A percentile compares a stretch with the other conserved stretches of the same genome.
phyloP scores from a whole-genome alignment of 2,888 invertebrate species.

The Catocala fraxini region DNA sequence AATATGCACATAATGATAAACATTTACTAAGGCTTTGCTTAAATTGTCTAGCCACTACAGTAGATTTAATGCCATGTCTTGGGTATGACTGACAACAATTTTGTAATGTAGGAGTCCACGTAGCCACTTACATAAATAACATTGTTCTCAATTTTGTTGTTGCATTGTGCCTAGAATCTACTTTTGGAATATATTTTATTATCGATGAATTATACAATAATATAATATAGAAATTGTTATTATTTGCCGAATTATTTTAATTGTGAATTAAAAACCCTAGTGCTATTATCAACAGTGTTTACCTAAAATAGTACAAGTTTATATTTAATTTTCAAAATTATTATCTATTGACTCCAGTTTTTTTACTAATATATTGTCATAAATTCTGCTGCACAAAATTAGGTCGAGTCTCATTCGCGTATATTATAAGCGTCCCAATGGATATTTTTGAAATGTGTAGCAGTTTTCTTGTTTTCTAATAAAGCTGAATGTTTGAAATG shows the following conservation, averaged over 20 bases:
- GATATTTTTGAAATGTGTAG: constrained; percentile 72
- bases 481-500: constrained; percentile 68
- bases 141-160: constrained; percentile 18
- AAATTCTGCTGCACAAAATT: constrained; percentile 66
- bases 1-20: constrained; percentile 33
- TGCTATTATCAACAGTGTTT: constrained; percentile 55
- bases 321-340: constrained; percentile 52
- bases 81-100: constrained; percentile 27
- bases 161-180: constrained; percentile 25
- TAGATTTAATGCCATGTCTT: constrained; percentile 20
- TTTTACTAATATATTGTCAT: constrained; percentile 43
- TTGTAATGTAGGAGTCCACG: constrained; percentile 14
- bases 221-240: constrained; percentile 37
- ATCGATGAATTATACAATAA: constrained; percentile 32
- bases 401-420: constrained; percentile 49
- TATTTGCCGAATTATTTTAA: constrained; percentile 34
- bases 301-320: constrained; percentile 66
- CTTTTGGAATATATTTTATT: constrained; percentile 38
- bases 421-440: constrained; percentile 68
- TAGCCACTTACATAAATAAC: constrained; percentile 10
- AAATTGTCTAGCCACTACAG: constrained; percentile 27
- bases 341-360: constrained; percentile 49
- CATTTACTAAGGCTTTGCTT: constrained; percentile 38
- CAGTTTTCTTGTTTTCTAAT: constrained; percentile 69
- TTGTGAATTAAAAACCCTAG: constrained; percentile 35